A percentile compares a stretch with the other conserved stretches of the same genome.
Evolutionary conservation across 1,140 invertebrate genomes (phyloP).

Genomic region (Nymphalis io): DNA sequence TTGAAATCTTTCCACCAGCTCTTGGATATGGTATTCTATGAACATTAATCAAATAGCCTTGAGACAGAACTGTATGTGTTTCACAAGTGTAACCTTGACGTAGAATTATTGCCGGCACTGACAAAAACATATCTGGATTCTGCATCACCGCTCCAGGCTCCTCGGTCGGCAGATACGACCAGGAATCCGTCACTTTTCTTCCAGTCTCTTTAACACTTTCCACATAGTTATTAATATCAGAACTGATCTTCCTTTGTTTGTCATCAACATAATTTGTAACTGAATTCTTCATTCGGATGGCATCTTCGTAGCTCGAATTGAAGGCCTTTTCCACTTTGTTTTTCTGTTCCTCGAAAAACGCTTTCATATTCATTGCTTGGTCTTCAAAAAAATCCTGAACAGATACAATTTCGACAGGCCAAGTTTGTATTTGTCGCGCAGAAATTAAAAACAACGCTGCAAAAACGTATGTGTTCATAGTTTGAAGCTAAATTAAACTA

Average conservation of each 20-base stretch:
- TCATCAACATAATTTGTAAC: conserved; percentile 54
- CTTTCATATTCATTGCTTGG: conserved; percentile 42
- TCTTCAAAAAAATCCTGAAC: conserved; percentile 41
- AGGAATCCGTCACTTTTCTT: conserved; percentile 49
- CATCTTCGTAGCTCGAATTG: conserved; percentile 52
- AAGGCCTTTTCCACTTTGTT: conserved; percentile 51
- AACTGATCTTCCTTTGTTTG: conserved; percentile 50
- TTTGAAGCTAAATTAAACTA: conserved; percentile 30
- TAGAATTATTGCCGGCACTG: conserved; percentile 81
- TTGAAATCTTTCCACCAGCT: conserved; percentile 37
- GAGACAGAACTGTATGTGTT: conserved; percentile 84
- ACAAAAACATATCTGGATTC: conserved; percentile 66
- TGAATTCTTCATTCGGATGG: conserved; percentile 50
- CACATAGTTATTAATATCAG: conserved; percentile 52
- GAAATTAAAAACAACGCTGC: conserved; percentile 9
- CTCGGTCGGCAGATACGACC: conserved; percentile 52
- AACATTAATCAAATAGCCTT: conserved; percentile 87
- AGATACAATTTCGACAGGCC: conserved; percentile 9
- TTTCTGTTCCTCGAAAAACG: conserved; percentile 60
- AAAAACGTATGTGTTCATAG: conserved; percentile 35
- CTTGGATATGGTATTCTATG: conserved; percentile 84
- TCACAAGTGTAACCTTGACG: conserved; percentile 86
- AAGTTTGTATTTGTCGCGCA: conserved; percentile 1
- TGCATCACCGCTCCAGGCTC: conserved; percentile 44
- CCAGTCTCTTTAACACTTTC: conserved; percentile 57